Conservation (phyloP, 2,113 vertebrate genomes). For the Rhabdomys dilectus region DNA sequence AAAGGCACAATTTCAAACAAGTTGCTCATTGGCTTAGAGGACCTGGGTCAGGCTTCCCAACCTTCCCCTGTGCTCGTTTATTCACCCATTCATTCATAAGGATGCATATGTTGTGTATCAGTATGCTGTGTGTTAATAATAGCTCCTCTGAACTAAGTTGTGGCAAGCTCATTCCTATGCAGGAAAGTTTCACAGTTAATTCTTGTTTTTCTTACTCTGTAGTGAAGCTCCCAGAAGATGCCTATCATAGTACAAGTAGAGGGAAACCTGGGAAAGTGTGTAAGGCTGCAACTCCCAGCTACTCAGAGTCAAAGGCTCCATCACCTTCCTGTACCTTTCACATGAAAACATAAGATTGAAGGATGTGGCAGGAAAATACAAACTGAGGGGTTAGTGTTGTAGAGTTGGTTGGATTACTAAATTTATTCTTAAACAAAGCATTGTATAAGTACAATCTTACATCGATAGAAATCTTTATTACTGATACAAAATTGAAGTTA, state of each 20-base stretch:
- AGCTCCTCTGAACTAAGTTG: background rate
- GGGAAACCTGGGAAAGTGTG: background rate
- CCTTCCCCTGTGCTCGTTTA: background rate
- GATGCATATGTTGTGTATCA: background rate
- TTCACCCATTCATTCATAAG: background rate
- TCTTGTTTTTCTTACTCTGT: background rate
- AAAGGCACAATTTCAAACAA: conserved; percentile 21
- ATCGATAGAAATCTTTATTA: too few species aligned
- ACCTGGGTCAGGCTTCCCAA: background rate
- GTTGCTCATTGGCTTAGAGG: background rate
- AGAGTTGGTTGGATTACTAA: too few species aligned
- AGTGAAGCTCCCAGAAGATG: conserved; percentile 8
- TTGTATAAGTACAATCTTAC: too few species aligned
- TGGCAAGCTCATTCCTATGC: background rate
- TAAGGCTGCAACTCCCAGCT: background rate
- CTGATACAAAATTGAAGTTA: too few species aligned
- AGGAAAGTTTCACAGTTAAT: conserved; percentile 6
- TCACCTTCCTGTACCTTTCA: background rate
- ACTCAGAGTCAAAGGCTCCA: background rate
- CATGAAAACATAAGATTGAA: background rate
- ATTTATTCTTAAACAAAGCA: too few species aligned
- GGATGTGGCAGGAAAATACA: background rate
- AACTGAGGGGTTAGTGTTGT: background rate
- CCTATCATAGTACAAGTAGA: background rate
- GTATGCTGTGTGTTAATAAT: background rate